A percentile compares a stretch with the other conserved stretches of the same genome.
These are phyloP conservation scores for Boloria selene DNA, from an alignment of 2,888 invertebrate species.

Conservation along the genomic window DNA sequence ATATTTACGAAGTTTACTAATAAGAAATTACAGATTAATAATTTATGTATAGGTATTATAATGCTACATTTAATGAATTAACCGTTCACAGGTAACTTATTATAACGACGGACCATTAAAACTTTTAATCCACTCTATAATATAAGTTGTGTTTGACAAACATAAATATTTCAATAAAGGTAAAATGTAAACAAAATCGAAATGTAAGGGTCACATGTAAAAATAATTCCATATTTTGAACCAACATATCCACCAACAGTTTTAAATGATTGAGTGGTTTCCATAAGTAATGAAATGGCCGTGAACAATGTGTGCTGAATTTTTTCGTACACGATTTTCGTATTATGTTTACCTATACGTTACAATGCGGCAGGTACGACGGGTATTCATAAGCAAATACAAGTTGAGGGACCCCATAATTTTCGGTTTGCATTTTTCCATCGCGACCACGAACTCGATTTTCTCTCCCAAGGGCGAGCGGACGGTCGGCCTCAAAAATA, in stretches of 20 bases:
- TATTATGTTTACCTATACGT: slow-evolving; percentile 70
- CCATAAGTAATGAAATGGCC: slow-evolving; percentile 45
- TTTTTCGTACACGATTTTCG: slow-evolving; percentile 59
- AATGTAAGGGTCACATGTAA: slow-evolving; percentile 17
- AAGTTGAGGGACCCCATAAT: slow-evolving; percentile 80
- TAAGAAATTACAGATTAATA: background rate
- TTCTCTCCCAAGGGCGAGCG: slow-evolving; percentile 78
- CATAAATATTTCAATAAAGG: background rate
- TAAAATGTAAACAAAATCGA: slow-evolving; percentile 14
- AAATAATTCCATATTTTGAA: slow-evolving; percentile 29
- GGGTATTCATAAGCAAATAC: slow-evolving; percentile 82
- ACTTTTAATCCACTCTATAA: background rate
- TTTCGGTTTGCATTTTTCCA: slow-evolving; percentile 83
- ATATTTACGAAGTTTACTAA: background rate
- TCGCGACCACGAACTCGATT: slow-evolving; percentile 81
- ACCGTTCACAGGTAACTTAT: no score
- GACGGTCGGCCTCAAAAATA: slow-evolving; percentile 80
- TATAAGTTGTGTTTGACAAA: background rate
- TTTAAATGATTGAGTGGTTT: slow-evolving; percentile 45
- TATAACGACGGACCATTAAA: no score
- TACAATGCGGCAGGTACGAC: slow-evolving; percentile 65
- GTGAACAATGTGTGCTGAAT: slow-evolving; percentile 43
- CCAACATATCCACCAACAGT: slow-evolving; percentile 37
- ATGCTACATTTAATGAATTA: no score
- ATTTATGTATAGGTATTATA: background rate